Evolutionary conservation across 2,113 vertebrate genomes (phyloP).

Genomic region (Lamprotornis superbus): DNA sequence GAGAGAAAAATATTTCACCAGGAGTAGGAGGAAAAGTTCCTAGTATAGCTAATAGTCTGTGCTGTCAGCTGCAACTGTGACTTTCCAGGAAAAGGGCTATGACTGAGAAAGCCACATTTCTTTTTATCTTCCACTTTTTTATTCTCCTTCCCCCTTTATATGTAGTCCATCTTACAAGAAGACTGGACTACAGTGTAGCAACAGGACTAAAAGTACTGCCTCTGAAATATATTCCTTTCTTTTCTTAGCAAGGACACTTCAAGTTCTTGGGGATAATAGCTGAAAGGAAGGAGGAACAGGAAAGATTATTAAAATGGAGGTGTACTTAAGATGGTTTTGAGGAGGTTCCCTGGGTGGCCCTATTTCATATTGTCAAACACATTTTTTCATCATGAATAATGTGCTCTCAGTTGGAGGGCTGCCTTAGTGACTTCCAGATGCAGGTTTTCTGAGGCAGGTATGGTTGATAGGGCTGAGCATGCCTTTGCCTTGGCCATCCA

Average conservation of each 20-base stretch:
- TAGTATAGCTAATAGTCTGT: background rate
- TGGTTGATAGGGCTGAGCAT: background rate
- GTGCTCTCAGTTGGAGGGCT: background rate
- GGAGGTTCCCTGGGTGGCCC: background rate
- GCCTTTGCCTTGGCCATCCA: background rate
- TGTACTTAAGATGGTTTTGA: background rate
- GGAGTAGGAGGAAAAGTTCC: background rate
- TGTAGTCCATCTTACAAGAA: background rate
- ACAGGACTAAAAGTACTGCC: background rate
- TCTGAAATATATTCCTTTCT: background rate
- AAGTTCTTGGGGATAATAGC: background rate
- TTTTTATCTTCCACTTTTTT: conserved; percentile 11
- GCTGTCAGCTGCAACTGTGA: background rate
- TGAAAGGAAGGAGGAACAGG: background rate
- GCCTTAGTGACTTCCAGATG: background rate
- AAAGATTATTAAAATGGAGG: background rate
- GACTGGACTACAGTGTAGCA: background rate
- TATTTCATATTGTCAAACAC: background rate
- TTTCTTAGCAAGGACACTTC: background rate
- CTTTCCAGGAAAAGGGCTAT: background rate
- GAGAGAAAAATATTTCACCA: background rate
- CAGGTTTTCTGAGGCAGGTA: background rate
- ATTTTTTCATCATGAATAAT: background rate
- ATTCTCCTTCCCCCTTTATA: background rate
- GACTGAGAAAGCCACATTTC: background rate